Evolutionary conservation across 2,797 vertebrate genomes (phyloP).

Genomic region (Enoplosus armatus): DNA sequence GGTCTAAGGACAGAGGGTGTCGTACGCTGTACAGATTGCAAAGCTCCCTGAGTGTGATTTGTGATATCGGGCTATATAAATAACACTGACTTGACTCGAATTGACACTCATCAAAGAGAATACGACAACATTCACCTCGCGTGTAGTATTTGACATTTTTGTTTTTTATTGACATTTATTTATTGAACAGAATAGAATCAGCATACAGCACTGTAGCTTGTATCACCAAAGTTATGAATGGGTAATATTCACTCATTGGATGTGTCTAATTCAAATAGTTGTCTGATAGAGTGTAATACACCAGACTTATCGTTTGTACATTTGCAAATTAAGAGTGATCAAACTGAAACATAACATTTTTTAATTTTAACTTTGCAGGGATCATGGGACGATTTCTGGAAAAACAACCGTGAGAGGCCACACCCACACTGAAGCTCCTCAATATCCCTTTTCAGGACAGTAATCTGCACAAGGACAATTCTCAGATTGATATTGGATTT

Average conservation of each 20-base stretch:
- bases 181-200: background rate
- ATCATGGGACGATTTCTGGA: background rate
- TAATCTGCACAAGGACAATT: background rate
- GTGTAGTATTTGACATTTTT: background rate
- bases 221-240: no score
- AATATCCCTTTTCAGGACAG: background rate
- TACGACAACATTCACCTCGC: background rate
- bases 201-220: background rate
- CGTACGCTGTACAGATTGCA: no score
- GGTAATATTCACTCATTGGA: background rate
- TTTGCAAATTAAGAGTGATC: background rate
- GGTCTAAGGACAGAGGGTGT: no score
- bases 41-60: no score
- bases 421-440: no score
- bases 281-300: background rate
- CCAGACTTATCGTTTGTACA: background rate
- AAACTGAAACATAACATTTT: background rate
- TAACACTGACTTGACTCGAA: no score
- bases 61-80: no score
- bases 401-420: background rate
- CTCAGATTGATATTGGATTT: slow-evolving; percentile 1
- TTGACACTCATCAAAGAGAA: no score
- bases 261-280: background rate
- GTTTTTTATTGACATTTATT: background rate
- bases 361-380: background rate